Conservation (phyloP, 1,140 invertebrate genomes). For the Drosophila lini region DNA sequence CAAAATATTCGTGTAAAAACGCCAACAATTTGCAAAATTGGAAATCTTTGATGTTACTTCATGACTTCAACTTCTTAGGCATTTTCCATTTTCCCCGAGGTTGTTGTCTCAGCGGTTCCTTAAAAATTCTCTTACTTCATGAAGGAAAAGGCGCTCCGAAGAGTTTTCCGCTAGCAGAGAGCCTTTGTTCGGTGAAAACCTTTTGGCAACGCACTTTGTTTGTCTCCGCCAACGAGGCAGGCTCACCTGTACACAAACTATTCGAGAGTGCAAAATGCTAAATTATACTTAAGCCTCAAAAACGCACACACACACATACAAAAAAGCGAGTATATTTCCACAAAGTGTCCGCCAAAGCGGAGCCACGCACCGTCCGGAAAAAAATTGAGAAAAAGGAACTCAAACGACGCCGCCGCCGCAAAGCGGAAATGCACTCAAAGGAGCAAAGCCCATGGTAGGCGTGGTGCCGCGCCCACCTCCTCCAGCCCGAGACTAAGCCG, state of each 20-base stretch:
- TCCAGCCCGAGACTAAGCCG: neutral
- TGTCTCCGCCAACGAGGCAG: slow-evolving; percentile 28
- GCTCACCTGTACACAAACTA: slow-evolving; percentile 19
- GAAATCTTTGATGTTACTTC: slow-evolving; percentile 6
- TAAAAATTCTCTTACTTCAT: slow-evolving; percentile 39
- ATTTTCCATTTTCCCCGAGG: slow-evolving; percentile 14
- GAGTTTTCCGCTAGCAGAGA: slow-evolving; percentile 7
- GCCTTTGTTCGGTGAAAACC: slow-evolving; percentile 51
- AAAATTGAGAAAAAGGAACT: slow-evolving; percentile 41
- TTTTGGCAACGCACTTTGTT: slow-evolving; percentile 64
- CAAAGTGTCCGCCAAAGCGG: slow-evolving; percentile 49
- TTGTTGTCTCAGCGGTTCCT: slow-evolving; percentile 32
- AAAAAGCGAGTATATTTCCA: slow-evolving; percentile 15
- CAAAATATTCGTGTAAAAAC: neutral
- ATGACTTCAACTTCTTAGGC: neutral
- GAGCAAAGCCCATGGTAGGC: slow-evolving; percentile 27
- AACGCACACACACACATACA: slow-evolving; percentile 10
- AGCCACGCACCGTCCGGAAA: slow-evolving; percentile 49
- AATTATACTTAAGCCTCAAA: slow-evolving; percentile 65
- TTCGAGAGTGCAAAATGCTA: slow-evolving; percentile 69
- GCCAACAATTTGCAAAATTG: neutral
- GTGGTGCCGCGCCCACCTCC: slow-evolving; percentile 3
- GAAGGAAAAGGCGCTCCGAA: slow-evolving; percentile 3
- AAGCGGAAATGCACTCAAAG: slow-evolving; percentile 73
- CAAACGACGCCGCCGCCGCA: slow-evolving; percentile 54